Conservation (phyloP, 2,888 invertebrate species). For the Cephus rjabovi region DNA sequence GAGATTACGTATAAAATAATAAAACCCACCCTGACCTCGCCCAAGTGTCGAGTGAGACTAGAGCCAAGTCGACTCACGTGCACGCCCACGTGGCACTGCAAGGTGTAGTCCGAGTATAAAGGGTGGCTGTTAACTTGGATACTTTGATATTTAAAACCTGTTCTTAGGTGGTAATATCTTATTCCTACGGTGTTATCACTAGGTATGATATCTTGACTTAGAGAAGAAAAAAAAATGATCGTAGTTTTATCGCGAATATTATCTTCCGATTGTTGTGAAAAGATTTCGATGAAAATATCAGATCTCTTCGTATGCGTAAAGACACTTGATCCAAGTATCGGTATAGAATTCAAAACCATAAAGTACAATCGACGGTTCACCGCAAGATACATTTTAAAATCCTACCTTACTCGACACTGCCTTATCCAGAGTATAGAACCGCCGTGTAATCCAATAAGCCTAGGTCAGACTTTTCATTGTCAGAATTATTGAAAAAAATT, state of each 20-base stretch:
- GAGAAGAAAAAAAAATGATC: not conserved
- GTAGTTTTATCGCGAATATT: not conserved
- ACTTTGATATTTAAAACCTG: not conserved
- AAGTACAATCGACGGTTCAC: not conserved
- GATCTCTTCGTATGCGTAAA: not conserved
- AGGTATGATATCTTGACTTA: not conserved
- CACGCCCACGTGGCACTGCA: constrained; percentile 34
- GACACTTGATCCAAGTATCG: not conserved
- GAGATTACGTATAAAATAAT: constrained; percentile 7
- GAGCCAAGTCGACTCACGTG: constrained; percentile 30
- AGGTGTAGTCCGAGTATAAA: not conserved
- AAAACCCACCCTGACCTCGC: constrained; percentile 42
- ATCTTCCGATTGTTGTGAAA: not conserved
- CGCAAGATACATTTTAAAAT: not conserved
- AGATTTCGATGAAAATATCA: not conserved
- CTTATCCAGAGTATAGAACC: not conserved
- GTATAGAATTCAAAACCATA: not conserved
- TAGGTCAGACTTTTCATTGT: not conserved
- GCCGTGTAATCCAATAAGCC: not conserved
- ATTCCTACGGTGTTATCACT: not conserved
- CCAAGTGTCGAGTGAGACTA: constrained; percentile 36
- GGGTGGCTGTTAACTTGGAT: not conserved
- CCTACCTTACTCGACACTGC: not conserved
- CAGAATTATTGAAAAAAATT: not conserved
- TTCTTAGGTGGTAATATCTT: not conserved